Percentiles rank a stretch among this genome's conserved stretches.
Evolutionary conservation across 2,113 vertebrate genomes (phyloP).

Genomic region (Ellobius talpinus): DNA sequence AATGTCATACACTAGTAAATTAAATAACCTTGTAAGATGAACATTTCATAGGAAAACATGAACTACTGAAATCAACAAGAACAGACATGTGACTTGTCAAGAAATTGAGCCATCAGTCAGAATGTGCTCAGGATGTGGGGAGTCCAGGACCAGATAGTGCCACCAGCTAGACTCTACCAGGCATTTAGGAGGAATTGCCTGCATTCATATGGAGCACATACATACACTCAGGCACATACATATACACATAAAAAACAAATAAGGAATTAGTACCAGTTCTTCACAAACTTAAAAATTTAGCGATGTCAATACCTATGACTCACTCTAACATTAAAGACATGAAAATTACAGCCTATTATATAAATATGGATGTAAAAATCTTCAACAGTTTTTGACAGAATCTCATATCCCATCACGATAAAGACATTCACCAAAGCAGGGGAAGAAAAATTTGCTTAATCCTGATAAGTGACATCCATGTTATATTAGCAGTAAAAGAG

Average conservation of each 20-base stretch:
- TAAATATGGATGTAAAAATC: neutral
- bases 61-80: neutral
- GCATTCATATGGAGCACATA: neutral
- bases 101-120: neutral
- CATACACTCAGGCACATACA: neutral
- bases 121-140: neutral
- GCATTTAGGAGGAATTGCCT: neutral
- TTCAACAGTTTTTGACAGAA: conserved; percentile 23
- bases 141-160: neutral
- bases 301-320: neutral
- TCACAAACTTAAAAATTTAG: neutral
- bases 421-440: neutral
- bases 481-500: neutral
- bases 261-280: neutral
- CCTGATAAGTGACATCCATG: neutral
- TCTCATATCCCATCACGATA: neutral
- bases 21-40: neutral
- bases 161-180: neutral
- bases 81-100: neutral
- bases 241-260: neutral
- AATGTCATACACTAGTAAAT: neutral
- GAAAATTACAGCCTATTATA: neutral
- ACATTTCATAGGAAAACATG: neutral
- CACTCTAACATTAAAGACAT: neutral
- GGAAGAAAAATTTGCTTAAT: neutral